phyloP scores from a whole-genome alignment of 1,140 invertebrate species.

The Sitobion miscanthi region DNA sequence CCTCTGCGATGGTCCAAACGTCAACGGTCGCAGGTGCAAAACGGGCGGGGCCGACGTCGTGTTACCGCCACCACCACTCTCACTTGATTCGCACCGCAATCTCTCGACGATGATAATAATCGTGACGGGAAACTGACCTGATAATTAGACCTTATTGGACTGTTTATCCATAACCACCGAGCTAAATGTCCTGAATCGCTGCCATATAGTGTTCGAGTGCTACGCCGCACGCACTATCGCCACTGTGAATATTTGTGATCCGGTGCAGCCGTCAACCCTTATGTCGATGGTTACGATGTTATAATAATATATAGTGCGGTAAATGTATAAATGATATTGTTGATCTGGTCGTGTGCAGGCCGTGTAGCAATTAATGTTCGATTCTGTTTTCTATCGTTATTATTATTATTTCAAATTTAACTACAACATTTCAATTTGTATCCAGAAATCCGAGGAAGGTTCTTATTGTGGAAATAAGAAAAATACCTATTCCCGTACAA shows the following conservation, averaged over 20 bases:
- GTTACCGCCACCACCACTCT: neutral
- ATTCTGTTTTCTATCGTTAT: neutral
- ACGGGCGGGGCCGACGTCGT: neutral
- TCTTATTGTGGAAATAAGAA: neutral
- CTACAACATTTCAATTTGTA: neutral
- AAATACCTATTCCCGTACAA: neutral
- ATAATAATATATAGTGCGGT: too few species aligned
- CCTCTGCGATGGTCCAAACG: neutral
- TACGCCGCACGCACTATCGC: neutral
- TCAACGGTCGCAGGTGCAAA: neutral
- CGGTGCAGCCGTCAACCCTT: too few species aligned
- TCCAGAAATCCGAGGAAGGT: neutral
- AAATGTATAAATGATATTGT: neutral
- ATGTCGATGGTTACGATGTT: neutral
- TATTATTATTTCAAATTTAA: neutral
- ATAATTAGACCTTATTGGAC: neutral
- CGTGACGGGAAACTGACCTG: neutral
- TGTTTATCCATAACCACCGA: neutral
- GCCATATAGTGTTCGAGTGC: neutral
- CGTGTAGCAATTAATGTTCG: neutral
- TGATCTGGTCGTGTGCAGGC: neutral
- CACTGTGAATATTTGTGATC: neutral
- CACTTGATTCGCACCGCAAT: neutral
- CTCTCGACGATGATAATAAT: neutral
- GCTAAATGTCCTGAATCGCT: neutral